Evolutionary conservation across 2,888 invertebrate genomes (phyloP).

Genomic region (Sphinx pinastri): DNA sequence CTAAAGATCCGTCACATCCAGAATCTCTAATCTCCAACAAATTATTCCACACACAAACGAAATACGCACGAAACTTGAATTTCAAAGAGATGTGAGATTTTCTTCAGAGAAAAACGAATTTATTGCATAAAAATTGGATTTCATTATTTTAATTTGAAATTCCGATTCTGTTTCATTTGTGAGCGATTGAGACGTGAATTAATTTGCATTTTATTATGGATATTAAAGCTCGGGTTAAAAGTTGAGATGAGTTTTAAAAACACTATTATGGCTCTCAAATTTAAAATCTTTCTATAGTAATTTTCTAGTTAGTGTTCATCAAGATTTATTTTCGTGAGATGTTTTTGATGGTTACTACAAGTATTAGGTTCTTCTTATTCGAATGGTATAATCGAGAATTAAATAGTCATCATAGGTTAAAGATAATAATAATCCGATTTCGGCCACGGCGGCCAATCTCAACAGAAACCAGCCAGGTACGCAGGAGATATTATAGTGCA

Average conservation of each 20-base stretch:
- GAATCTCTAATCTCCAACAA: background rate
- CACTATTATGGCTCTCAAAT: background rate
- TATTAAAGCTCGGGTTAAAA: background rate
- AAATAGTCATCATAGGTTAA: too few species aligned
- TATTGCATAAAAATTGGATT: constrained; percentile 11
- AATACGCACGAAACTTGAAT: constrained; percentile 13
- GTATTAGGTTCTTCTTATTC: too few species aligned
- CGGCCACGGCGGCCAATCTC: too few species aligned
- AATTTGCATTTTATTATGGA: constrained; percentile 10
- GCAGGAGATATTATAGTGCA: too few species aligned
- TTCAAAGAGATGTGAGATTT: constrained; percentile 15
- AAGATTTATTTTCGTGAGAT: too few species aligned
- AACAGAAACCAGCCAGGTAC: too few species aligned
- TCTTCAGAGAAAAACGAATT: background rate
- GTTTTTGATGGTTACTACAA: too few species aligned
- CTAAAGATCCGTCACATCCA: background rate
- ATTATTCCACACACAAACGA: constrained; percentile 22
- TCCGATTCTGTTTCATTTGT: constrained; percentile 14
- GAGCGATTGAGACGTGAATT: constrained; percentile 16
- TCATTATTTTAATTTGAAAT: constrained; percentile 10
- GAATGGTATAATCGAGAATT: too few species aligned
- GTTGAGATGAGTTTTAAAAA: background rate
- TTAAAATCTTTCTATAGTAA: background rate
- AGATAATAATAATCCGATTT: too few species aligned
- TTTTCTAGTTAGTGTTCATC: too few species aligned